Base-by-base conservation (phyloP, 2,113 vertebrate genomes). In the Periophthalmodon schlosseri region DNA sequence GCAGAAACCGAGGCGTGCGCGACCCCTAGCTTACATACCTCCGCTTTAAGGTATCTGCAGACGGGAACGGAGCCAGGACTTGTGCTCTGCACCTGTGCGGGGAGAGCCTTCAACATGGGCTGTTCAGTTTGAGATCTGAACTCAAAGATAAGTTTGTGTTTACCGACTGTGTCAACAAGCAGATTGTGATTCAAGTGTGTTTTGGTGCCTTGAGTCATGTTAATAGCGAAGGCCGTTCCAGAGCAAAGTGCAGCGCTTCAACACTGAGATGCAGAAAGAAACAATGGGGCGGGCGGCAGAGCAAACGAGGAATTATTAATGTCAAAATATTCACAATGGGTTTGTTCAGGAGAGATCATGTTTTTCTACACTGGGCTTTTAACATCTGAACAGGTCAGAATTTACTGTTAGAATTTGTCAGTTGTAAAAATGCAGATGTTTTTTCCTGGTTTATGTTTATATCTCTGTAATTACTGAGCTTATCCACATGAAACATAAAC, bases 1-100 rank as follows among this genome's bases (percentile, higher is more conserved):
- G 28, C 28, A 28, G 28, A 28, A 28, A 28, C 28, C 1, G 3
- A 28, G 28, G 28, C 3, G 28, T 28, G 28, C 3, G 28, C 28
- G 28, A 28, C 28, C 28, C 28, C 28, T 28, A 28, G 28, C 28
- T 28, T 3, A 28, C 28, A 28, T 28, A 28, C 28, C 28, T 28
- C 28, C 28, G 28, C 74, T 76, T 12, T 9, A 87, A 73, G 68
- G 60, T 83, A 88, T 88, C 78, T 77, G 81, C 82, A 84, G 66
- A 87, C 86, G 90, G 79, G 76, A 84, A 52, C n/a, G 5, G 36
- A n/a, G 88, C 88, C 90, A 92, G 81, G 71, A 83, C 84, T 83
- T 83, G 69, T 86, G 76, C 71, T 74, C 74, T 84, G 85, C 90
- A 93, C 92, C 87, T 91, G 90, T 10, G 9, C 9, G 82, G 68